Conservation (phyloP, 2,888 invertebrate genomes). For the Branchellion lobata region DNA sequence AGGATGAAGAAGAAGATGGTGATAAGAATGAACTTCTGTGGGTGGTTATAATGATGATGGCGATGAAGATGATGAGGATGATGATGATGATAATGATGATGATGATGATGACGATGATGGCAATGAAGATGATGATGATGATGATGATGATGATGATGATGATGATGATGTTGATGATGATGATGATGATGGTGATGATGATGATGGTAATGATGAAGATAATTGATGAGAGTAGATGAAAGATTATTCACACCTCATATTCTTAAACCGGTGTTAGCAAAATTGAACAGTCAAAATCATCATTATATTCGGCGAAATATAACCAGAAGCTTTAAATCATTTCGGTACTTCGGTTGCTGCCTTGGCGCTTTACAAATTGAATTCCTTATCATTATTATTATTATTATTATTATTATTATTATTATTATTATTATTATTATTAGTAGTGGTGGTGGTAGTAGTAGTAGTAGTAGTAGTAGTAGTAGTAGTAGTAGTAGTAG, state of each 20-base stretch:
- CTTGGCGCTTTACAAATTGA: too few relatives aligned
- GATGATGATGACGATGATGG: slow-evolving; percentile 10
- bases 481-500: slow-evolving; percentile 23
- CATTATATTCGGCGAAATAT: too few relatives aligned
- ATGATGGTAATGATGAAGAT: slow-evolving; percentile 20
- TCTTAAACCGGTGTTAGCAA: not conserved
- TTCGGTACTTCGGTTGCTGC: too few relatives aligned
- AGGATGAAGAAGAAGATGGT: not conserved
- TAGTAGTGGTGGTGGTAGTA: not conserved
- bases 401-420: slow-evolving; percentile 9
- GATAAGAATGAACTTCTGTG: not conserved
- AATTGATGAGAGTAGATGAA: not conserved
- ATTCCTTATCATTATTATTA: slow-evolving; percentile 39
- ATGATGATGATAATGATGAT: slow-evolving; percentile 20
- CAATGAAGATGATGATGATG: slow-evolving; percentile 37
- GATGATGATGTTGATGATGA: slow-evolving; percentile 42
- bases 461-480: not conserved
- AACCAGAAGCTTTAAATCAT: too few relatives aligned
- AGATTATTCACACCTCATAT: not conserved
- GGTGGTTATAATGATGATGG: not conserved
- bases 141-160: slow-evolving; percentile 44
- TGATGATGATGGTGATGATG: slow-evolving; percentile 21
- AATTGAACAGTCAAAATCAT: too few relatives aligned
- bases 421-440: slow-evolving; percentile 9
- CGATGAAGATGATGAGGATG: slow-evolving; percentile 21